phyloP scores from a whole-genome alignment of 2,113 vertebrate genomes.

The Notarius lentiginosus region DNA sequence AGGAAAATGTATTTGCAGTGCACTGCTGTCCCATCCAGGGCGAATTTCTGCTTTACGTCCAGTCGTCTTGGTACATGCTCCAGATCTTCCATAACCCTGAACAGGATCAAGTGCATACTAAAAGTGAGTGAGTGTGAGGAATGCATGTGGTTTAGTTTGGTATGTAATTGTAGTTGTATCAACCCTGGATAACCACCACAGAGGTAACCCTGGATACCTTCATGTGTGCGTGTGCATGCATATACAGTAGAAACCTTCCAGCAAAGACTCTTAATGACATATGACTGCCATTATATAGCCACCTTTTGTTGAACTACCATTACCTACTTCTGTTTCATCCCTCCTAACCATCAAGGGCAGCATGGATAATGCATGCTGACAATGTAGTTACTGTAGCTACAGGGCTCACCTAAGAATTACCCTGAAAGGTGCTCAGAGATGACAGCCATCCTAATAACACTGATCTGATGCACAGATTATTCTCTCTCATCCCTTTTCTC shows the following conservation, averaged over 20 bases:
- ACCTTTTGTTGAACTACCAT: background rate
- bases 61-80: background rate
- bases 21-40: background rate
- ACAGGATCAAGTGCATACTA: background rate
- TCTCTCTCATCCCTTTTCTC: background rate
- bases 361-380: background rate
- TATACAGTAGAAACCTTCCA: background rate
- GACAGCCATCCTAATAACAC: background rate
- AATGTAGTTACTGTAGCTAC: background rate
- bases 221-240: background rate
- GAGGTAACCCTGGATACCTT: background rate
- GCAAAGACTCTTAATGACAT: background rate
- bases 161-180: too few species aligned
- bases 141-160: background rate
- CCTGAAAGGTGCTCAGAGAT: background rate
- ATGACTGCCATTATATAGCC: background rate
- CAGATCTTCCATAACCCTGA: background rate
- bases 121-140: background rate
- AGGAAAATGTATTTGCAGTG: background rate
- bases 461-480: background rate
- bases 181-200: too few species aligned
- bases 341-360: background rate
- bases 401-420: background rate
- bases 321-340: background rate
- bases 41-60: background rate